phyloP scores from a whole-genome alignment of 2,113 vertebrate species.

The Vidua macroura region DNA sequence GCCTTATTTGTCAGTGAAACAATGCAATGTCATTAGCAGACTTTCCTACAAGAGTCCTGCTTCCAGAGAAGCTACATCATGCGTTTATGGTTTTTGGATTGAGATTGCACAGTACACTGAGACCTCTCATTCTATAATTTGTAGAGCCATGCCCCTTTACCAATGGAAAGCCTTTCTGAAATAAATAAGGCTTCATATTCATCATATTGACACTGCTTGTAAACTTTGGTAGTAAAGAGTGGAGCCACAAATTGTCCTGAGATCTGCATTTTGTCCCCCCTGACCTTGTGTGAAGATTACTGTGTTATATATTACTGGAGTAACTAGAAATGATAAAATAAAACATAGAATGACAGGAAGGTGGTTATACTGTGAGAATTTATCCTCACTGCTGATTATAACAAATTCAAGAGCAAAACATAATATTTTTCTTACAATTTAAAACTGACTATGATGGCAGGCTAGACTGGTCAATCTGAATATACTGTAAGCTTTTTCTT shows the following conservation, averaged over 20 bases:
- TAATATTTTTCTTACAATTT: not conserved
- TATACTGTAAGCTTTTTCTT: not conserved
- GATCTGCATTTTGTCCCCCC: not conserved
- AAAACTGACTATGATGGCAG: not conserved
- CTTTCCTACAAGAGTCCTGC: not conserved
- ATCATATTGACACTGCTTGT: not conserved
- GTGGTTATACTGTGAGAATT: not conserved
- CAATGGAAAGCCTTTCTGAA: not conserved
- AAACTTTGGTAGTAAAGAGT: not conserved
- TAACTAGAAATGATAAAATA: not conserved
- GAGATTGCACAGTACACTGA: not conserved
- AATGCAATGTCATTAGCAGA: not conserved
- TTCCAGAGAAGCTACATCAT: not conserved
- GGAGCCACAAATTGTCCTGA: not conserved
- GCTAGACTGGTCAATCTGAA: not conserved
- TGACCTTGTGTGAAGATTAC: not conserved
- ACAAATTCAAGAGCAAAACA: not conserved
- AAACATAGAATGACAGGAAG: not conserved
- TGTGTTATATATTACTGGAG: not conserved
- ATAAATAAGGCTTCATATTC: not conserved
- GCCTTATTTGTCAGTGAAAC: not conserved
- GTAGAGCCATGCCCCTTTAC: not conserved
- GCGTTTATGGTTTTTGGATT: not conserved
- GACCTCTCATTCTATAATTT: not conserved
- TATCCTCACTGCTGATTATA: not conserved